Base-by-base conservation (phyloP, 2,888 invertebrate genomes). In the Cremastinae sp. region DNA sequence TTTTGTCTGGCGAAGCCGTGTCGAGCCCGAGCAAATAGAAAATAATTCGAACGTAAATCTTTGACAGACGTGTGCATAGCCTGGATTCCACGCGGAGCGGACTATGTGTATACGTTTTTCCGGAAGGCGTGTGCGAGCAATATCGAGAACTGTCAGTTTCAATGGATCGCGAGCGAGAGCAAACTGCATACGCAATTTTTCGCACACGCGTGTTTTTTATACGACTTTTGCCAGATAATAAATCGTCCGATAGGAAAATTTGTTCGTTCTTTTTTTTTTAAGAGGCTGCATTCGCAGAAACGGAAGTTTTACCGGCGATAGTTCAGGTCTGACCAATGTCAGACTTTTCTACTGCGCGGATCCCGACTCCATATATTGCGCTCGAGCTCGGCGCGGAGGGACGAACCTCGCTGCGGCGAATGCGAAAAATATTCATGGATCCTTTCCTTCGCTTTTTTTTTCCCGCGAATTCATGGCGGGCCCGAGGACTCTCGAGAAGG, bases 121-220 rank as follows among this genome's bases (percentile, higher is more conserved):
- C 28, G 28, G 28, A 28, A 5, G 5, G 28, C 28, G 28, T 28
- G 28, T 28, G 28, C 28, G 2, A 28, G 28, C 28, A 64, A 69
- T 74, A 74, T 74, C 69, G 74, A 74, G 68, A 54, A 49, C 69
- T 69, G 74, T 74, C 74, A 69, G 36, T 74, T 74, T 74, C 74
- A 69, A 74, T 69, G 58, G 62, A 58, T 69, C 69, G 62, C 22
- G 38, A 14, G 18, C 28, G 36, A 16, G 28, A 53, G 14, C 43
- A 14, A 61, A 47, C 61, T 16, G 28, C 28, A 28, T 28, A 28
- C 28, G 28, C 28, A 28, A 28, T 28, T 28, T 16, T 51, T 4
- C 51, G 20, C 20, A 51, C 18, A 49, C 43, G 14, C 43, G 14
- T n/a, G n/a, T 28, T 28, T 28, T 28, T 28, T 28, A 28, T 28